Base-by-base conservation (phyloP, 2,888 invertebrate genomes). In the Aphodius granarius region DNA sequence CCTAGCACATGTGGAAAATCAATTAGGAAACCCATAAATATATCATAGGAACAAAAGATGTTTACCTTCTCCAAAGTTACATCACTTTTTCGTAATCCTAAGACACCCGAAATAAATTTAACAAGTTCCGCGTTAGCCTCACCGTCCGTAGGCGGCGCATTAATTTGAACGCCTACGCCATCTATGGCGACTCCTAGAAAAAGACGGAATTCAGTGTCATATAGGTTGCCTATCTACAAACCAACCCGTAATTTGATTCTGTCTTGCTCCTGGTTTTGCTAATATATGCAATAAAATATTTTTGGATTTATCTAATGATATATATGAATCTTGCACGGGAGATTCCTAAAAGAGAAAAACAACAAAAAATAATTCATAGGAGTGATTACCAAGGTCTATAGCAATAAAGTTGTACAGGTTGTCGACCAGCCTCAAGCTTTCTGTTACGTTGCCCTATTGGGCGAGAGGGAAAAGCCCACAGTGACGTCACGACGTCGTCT, bases 71-170 rank as follows among this genome's bases (percentile, higher is more conserved):
- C 93, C 72, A 95, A 84, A 0, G 89, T 87, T 0, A 95, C 89
- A 81, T 93, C 92, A 78, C 92, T 92, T 86, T 94, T 94, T 76
- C 91, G 89, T 1, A 94, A 81, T 13, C 91, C 91, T 62, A 95
- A 85, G n/a, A 94, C 87, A 79, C 90, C 89, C 0, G 94, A 89
- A 71, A 95, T 86, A 82, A 91, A 95, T 84, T 92, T 93, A 0
- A 95, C 88, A 6, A 95, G 88, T 84, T 94, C 95, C 63, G 91
- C 89, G 82, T 95, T 95, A 13, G 95, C 95, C 87, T 94, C 94
- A 2, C 95, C 94, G 83, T 95, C 95, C 3, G 92, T 90, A 0
- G 95, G 94, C n/a, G 94, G 94, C 0, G 95, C 94, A 76, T 91
- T 91, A 79, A 95, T 94, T 84, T 94, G 93, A 15, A 95, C 89